Conservation (phyloP, 1,140 invertebrate genomes). For the Papilio dardanus region DNA sequence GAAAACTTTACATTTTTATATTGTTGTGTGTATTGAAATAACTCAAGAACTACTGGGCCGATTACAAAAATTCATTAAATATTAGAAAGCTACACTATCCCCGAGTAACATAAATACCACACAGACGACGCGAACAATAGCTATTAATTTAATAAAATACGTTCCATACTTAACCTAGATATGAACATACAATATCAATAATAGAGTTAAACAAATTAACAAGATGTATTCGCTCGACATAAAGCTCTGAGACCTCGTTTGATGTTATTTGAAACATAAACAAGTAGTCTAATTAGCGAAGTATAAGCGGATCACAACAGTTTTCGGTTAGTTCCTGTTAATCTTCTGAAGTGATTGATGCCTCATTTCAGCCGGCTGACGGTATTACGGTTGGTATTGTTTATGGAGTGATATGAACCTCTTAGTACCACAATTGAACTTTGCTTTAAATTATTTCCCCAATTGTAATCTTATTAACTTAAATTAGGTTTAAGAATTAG, state of each 20-base stretch:
- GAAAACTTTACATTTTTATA: no score
- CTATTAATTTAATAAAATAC: no score
- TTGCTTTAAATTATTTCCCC: background rate
- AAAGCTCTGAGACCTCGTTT: constrained; percentile 48
- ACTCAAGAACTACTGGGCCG: no score
- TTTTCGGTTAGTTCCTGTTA: constrained; percentile 57
- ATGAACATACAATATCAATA: constrained; percentile 64
- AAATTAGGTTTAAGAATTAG: no score
- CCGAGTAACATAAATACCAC: no score
- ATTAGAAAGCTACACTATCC: no score
- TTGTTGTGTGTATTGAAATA: no score
- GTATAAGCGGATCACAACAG: constrained; percentile 60
- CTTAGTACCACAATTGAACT: background rate
- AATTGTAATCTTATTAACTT: background rate
- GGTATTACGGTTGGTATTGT: constrained; percentile 1
- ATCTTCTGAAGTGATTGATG: constrained; percentile 61
- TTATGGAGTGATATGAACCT: background rate
- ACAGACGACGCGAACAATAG: no score
- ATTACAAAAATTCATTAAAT: no score
- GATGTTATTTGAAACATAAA: constrained; percentile 67
- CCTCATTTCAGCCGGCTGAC: constrained; percentile 38
- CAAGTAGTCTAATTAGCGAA: constrained; percentile 67
- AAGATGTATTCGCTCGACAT: constrained; percentile 48
- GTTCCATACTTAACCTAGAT: constrained; percentile 71
- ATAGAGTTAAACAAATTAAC: constrained; percentile 72